Percentiles rank a stretch among this genome's conserved stretches.
Evolutionary conservation across 2,113 vertebrate genomes (phyloP).

Genomic region (Gnathonemus longibarbis): DNA sequence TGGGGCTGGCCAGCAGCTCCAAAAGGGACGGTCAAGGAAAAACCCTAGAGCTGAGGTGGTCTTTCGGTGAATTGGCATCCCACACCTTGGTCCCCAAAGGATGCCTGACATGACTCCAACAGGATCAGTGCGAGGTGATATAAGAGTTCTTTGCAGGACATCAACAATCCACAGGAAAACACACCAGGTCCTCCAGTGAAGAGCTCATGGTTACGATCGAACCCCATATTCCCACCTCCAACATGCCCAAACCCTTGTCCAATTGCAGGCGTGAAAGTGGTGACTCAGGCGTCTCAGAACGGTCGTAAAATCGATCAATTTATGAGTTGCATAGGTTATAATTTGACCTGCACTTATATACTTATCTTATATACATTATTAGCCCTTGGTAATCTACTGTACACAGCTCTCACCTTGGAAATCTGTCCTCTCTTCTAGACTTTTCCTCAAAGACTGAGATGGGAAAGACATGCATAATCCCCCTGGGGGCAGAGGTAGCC

Average conservation of each 20-base stretch:
- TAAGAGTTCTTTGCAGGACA: neutral
- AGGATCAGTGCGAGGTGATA: neutral
- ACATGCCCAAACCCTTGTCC: neutral
- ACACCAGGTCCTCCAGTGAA: neutral
- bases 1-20: neutral
- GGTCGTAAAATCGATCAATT: no score
- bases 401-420: neutral
- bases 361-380: neutral
- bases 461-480: neutral
- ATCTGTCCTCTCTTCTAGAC: neutral
- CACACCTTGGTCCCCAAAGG: neutral
- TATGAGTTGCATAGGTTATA: no score
- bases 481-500: neutral
- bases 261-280: neutral
- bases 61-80: neutral
- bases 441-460: neutral
- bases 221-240: neutral
- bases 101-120: neutral
- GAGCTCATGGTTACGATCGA: neutral
- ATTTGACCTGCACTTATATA: neutral
- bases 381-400: neutral
- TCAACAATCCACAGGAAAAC: neutral
- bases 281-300: neutral
- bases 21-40: neutral
- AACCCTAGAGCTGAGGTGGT: neutral